Percentiles rank a stretch among this genome's conserved stretches.
Conservation (phyloP, 2,113 vertebrate genomes). For the Ptilonorhynchus violaceus region DNA sequence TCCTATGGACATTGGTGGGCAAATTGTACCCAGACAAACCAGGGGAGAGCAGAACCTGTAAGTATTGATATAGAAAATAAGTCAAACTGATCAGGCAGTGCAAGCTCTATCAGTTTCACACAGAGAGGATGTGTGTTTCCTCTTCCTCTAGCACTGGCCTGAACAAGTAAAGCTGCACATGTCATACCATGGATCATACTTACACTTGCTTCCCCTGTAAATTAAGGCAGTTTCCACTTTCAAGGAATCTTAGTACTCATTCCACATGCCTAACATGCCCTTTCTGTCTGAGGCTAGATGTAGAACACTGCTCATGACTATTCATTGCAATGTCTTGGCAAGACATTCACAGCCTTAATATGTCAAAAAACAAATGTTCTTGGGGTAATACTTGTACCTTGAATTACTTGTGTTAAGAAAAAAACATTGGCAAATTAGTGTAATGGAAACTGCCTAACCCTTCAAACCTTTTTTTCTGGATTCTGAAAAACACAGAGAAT, state of each 20-base stretch:
- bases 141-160: background rate
- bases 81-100: background rate
- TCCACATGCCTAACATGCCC: background rate
- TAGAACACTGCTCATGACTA: background rate
- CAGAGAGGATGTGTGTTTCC: background rate
- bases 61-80: background rate
- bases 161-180: background rate
- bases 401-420: background rate
- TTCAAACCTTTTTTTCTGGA: background rate
- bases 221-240: background rate
- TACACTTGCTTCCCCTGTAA: background rate
- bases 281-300: background rate
- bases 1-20: background rate
- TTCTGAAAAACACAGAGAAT: background rate
- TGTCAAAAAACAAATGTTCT: background rate
- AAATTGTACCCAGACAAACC: background rate
- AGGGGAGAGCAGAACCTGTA: background rate
- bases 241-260: background rate
- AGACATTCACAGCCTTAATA: background rate
- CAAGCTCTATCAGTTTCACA: background rate
- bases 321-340: background rate
- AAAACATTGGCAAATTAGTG: background rate
- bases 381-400: background rate
- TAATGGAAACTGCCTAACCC: background rate
- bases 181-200: rapidly evolving